These are phyloP conservation scores for Seriola rivoliana DNA, from an alignment of 2,113 vertebrate species.

Conservation along the genomic window DNA sequence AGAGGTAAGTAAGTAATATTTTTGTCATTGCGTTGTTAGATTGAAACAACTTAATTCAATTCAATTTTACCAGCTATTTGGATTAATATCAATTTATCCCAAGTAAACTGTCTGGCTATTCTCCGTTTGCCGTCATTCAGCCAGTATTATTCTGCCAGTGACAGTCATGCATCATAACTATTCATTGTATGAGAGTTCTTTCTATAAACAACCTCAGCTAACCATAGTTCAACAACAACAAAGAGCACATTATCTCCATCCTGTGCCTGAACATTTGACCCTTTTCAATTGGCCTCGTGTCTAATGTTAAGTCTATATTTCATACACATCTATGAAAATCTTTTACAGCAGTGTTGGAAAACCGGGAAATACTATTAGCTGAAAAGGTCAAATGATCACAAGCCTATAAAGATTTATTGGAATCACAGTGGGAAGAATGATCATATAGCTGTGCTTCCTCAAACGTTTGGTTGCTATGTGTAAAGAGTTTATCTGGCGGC, in stretches of 20 bases:
- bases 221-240: constrained; percentile 51
- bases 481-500: constrained; percentile 63
- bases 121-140: constrained; percentile 1
- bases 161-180: constrained; percentile 55
- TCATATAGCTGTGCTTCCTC: constrained; percentile 57
- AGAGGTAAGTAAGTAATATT: background rate
- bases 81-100: constrained; percentile 1
- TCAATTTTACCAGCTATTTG: constrained; percentile 1
- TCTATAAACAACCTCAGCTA: constrained; percentile 39
- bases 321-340: constrained; percentile 61
- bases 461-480: constrained; percentile 61
- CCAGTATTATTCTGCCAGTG: constrained; percentile 20
- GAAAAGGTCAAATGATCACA: constrained; percentile 73
- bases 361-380: constrained; percentile 66
- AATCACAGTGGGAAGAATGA: constrained; percentile 71
- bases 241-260: constrained; percentile 60
- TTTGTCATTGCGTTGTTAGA: background rate
- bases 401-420: constrained; percentile 67
- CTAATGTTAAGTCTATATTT: constrained; percentile 55
- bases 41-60: background rate
- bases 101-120: constrained; percentile 8
- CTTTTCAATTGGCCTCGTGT: constrained; percentile 43
- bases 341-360: constrained; percentile 70
- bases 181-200: constrained; percentile 36
- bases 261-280: constrained; percentile 57